Base-by-base conservation (phyloP, 2,113 vertebrate genomes). In the Salvelinus alpinus region DNA sequence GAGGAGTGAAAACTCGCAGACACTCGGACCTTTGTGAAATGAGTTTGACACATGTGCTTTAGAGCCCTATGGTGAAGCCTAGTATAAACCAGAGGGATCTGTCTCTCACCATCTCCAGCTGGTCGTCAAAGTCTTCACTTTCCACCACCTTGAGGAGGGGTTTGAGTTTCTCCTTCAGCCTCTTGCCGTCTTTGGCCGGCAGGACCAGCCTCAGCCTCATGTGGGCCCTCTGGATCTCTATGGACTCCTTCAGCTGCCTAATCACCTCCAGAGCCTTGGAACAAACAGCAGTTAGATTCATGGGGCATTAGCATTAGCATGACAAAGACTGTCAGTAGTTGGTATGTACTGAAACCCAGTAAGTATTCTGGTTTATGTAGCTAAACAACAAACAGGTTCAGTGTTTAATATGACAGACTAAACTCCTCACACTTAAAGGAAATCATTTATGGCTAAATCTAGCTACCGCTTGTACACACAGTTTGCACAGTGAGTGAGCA, bases 181-280 rank as follows among this genome's bases (percentile, higher is more conserved):
- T 94, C 88, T 98, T 99, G n/a, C 95, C 96, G 16, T 98, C 97
- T 62, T 96, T 97, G 60, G 91, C 87, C 0, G 96, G 96, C 44
- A 99, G 93, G 60, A 94, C 76, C 73, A 99, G 90, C 0, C 95
- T 91, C 79, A 99, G 93, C 60, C 96, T 94, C 97, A 99, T 99
- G 91, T 98, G 96, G 71, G 97, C 97, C 38, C 97, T 92, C 89
- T 99, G 97, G 73, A 99, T 98, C 90, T 97, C 93, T 91, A 98
- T 98, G 31, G 93, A 96, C 78, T 97, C 96, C 86, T 97, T 98
- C 78, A 99, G 82, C 88, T 96, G 96, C 29, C 93, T 93, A 87
- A 99, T 99, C 75, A 99, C 98, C 27, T 99, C 97, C 87, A 99
- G 88, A 5, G 97, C 98, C 97, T 99, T 76, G 1, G 4, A 38